These are phyloP conservation scores for Loxodonta africana DNA, from an alignment of 2,113 vertebrate species.

Conservation along the genomic window DNA sequence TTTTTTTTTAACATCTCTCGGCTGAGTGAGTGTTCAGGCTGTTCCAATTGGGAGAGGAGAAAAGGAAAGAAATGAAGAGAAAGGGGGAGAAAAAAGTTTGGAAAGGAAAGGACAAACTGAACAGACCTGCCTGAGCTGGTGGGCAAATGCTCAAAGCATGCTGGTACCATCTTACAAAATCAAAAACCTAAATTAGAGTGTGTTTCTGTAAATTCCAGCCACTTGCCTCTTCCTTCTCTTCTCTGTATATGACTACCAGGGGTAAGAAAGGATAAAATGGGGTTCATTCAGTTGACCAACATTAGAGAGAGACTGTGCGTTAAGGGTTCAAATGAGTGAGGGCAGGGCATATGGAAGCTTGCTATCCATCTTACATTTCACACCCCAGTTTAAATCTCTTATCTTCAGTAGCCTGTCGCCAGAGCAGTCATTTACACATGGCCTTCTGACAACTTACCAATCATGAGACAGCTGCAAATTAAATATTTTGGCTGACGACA, in stretches of 20 bases:
- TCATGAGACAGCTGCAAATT: constrained; percentile 75
- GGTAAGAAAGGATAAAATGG: background rate
- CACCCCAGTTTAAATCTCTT: background rate
- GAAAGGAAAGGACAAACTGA: background rate
- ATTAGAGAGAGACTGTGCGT: background rate
- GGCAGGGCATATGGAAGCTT: background rate
- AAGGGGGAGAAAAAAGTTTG: background rate
- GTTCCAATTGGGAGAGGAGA: background rate
- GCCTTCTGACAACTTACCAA: constrained; percentile 79
- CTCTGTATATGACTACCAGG: background rate
- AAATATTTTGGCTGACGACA: constrained; percentile 83
- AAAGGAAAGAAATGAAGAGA: background rate
- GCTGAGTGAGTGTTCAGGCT: background rate
- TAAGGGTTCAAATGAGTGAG: background rate
- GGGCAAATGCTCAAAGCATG: background rate
- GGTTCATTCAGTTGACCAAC: background rate
- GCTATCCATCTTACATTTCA: background rate
- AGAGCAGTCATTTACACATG: constrained; percentile 71
- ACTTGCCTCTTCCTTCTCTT: background rate
- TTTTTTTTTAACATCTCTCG: constrained; percentile 13
- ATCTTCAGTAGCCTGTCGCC: constrained; percentile 61
- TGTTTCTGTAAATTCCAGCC: background rate
- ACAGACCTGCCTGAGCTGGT: background rate
- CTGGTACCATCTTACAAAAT: background rate
- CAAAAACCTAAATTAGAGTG: background rate